Conservation (phyloP, 2,113 vertebrate genomes). For the Isichthys henryi region DNA sequence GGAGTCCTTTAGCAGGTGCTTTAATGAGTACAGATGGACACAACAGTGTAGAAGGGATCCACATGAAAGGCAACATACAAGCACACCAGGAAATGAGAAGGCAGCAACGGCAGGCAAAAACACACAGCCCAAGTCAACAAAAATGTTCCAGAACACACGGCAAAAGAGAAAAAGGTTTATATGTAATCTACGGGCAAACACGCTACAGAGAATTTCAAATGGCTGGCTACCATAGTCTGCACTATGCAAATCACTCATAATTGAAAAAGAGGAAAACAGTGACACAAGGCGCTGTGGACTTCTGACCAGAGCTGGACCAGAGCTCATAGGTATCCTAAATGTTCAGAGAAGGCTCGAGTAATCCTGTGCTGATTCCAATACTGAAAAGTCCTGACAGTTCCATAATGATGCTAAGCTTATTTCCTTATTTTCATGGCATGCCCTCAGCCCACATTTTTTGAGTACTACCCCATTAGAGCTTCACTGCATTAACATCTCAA, state of each 20-base stretch:
- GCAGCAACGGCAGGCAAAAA: background rate
- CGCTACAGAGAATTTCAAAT: background rate
- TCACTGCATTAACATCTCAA: background rate
- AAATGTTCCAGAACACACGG: background rate
- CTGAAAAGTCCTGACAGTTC: background rate
- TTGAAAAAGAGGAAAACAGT: background rate
- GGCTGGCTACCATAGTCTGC: background rate
- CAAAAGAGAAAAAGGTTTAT: background rate
- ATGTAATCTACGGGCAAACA: background rate
- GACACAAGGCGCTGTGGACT: background rate
- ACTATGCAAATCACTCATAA: background rate
- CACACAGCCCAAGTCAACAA: background rate
- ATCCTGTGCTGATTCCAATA: background rate
- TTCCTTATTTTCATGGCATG: background rate
- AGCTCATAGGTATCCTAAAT: background rate
- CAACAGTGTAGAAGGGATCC: background rate
- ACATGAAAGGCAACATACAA: background rate
- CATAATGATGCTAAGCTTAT: background rate
- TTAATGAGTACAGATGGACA: background rate
- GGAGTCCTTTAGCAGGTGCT: background rate
- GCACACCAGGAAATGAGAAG: background rate
- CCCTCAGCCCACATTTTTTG: background rate
- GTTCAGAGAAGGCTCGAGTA: background rate
- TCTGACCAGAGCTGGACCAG: background rate
- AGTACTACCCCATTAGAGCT: background rate